phyloP scores from a whole-genome alignment of 2,797 vertebrate species.

The Peromyscus melanophrys region DNA sequence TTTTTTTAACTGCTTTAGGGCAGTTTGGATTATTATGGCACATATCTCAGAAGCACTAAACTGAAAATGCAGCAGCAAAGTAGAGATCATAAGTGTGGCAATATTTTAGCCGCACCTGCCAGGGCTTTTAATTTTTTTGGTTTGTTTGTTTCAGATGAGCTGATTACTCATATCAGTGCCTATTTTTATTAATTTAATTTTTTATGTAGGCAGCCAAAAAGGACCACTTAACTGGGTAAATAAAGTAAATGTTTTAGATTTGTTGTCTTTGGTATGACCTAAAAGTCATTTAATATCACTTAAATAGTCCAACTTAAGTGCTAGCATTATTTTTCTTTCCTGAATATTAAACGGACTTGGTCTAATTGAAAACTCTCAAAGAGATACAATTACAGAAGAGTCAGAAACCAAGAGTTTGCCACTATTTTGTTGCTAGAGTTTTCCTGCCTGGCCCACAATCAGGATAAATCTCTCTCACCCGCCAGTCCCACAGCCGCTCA shows the following conservation, averaged over 20 bases:
- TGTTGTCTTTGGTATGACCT: conserved; percentile 34
- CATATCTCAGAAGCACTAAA: conserved; percentile 67
- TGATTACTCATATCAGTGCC: conserved; percentile 28
- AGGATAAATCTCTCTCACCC: too few relatives aligned
- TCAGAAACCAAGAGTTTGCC: neutral
- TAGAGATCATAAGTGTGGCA: conserved; percentile 36
- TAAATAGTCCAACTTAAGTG: neutral
- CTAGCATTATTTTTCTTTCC: neutral
- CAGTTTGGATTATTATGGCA: conserved; percentile 29
- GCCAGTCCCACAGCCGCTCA: too few relatives aligned
- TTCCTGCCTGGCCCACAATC: too few relatives aligned
- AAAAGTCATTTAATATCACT: conserved; percentile 31
- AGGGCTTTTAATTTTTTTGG: neutral
- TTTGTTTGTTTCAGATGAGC: conserved; percentile 62
- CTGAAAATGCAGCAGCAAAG: conserved; percentile 42
- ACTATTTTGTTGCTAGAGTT: too few relatives aligned
- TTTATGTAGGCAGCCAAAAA: conserved; percentile 15
- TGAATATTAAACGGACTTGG: neutral
- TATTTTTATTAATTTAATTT: too few relatives aligned
- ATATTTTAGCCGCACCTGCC: conserved; percentile 82
- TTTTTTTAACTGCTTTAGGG: conserved; percentile 65
- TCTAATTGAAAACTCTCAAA: neutral
- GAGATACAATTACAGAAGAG: neutral
- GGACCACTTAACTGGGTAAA: conserved; percentile 18
- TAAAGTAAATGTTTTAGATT: neutral